Conservation (phyloP, 1,140 invertebrate genomes). For the Leptinotarsa undecemlineata region DNA sequence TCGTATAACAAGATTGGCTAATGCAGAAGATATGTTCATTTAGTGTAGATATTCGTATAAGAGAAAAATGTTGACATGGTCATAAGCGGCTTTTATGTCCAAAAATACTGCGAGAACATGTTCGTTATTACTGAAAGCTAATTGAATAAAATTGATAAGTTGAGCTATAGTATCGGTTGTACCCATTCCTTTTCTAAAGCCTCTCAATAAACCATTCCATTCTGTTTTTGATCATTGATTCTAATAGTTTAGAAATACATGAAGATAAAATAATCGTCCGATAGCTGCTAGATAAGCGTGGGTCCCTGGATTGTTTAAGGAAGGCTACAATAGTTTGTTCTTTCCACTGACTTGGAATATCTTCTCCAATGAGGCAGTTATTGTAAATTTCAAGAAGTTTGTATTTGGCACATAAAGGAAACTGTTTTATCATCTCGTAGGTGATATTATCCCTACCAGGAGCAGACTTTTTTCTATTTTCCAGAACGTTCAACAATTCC, state of each 20-base stretch:
- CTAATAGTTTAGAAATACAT: conserved; percentile 19
- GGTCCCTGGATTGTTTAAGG: conserved; percentile 24
- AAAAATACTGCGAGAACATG: conserved; percentile 22
- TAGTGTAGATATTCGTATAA: conserved; percentile 22
- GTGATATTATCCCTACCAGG: conserved; percentile 26
- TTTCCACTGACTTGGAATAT: conserved; percentile 23
- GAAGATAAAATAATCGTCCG: conserved; percentile 17
- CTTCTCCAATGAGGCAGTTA: neutral
- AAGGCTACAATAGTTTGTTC: conserved; percentile 17
- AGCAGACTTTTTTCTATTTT: conserved; percentile 12
- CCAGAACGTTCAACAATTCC: conserved; percentile 15
- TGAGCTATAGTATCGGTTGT: conserved; percentile 8
- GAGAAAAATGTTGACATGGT: conserved; percentile 15
- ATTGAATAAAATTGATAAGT: conserved; percentile 4
- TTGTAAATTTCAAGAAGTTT: conserved; percentile 23
- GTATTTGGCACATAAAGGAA: conserved; percentile 10
- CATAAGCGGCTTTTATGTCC: conserved; percentile 28
- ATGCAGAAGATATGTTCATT: conserved; percentile 1
- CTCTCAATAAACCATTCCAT: conserved; percentile 28
- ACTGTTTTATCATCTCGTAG: conserved; percentile 18
- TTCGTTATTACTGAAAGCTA: conserved; percentile 15
- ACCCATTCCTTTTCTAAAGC: conserved; percentile 25
- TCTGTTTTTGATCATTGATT: conserved; percentile 28
- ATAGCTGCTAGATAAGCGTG: neutral
- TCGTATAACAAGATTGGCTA: conserved; percentile 13